Conservation (phyloP, 2,113 vertebrate species). For the Syngnathus typhle region DNA sequence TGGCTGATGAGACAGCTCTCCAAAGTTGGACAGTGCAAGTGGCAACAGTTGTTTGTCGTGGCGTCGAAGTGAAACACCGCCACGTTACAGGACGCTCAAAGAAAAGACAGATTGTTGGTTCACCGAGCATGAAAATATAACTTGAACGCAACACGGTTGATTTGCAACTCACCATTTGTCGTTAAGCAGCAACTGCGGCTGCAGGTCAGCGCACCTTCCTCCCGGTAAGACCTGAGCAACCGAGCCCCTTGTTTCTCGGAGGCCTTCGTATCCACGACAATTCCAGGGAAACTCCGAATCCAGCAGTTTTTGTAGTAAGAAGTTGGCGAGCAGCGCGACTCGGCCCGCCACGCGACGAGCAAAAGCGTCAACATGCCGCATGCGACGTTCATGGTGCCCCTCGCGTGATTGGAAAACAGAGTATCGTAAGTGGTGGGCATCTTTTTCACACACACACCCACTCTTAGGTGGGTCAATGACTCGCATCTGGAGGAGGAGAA, state of each 20-base stretch:
- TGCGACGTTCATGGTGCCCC: constrained; percentile 70
- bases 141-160: not conserved
- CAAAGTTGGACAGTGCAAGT: constrained; percentile 81
- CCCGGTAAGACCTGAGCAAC: constrained; percentile 74
- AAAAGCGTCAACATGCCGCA: constrained; percentile 67
- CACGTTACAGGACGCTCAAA: constrained; percentile 85
- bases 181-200: constrained; percentile 83
- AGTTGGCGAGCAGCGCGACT: constrained; percentile 76
- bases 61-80: constrained; percentile 84
- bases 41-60: constrained; percentile 79
- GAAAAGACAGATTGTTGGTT: not conserved
- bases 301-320: constrained; percentile 87
- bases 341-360: constrained; percentile 43
- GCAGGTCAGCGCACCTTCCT: constrained; percentile 78
- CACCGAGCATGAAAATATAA: not conserved
- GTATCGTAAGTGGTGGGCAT: constrained; percentile 21
- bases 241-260: constrained; percentile 81
- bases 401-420: constrained; percentile 42
- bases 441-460: too few relatives aligned
- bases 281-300: constrained; percentile 84
- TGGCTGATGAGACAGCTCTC: constrained; percentile 83
- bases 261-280: constrained; percentile 76
- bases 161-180: constrained; percentile 65
- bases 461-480: constrained; percentile 38
- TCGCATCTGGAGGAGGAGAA: constrained; percentile 48